Conservation (phyloP, 2,888 invertebrate genomes). For the Liodrosophila aerea region DNA sequence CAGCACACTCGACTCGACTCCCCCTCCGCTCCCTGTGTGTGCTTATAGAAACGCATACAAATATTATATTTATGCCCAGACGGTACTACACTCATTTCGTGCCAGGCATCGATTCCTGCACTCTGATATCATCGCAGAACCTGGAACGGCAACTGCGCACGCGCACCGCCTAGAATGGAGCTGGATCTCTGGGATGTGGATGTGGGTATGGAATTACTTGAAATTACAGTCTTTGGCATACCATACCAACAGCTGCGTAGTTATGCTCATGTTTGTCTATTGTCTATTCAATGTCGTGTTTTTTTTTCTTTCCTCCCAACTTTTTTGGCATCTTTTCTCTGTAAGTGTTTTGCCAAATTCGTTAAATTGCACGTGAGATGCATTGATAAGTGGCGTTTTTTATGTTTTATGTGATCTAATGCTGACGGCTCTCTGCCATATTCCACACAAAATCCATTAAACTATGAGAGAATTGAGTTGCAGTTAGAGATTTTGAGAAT, state of each 20-base stretch:
- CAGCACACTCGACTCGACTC: not conserved
- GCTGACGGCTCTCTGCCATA: conserved; percentile 16
- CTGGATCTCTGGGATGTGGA: conserved; percentile 12
- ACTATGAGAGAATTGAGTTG: conserved; percentile 2
- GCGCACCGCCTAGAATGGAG: conserved; percentile 54
- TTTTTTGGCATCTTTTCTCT: conserved; percentile 17
- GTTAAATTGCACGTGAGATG: conserved; percentile 69
- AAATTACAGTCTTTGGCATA: conserved; percentile 50
- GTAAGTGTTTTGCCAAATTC: conserved; percentile 68
- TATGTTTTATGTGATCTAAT: conserved; percentile 26
- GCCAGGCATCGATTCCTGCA: conserved; percentile 62
- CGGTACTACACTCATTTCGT: conserved; percentile 64
- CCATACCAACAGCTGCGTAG: conserved; percentile 35
- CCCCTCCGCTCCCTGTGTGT: not conserved
- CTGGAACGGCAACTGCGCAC: conserved; percentile 68
- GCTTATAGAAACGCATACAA: conserved; percentile 67
- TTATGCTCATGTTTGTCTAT: conserved; percentile 44
- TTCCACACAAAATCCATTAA: conserved; percentile 10
- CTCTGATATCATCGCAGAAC: conserved; percentile 56
- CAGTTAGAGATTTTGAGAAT: not conserved
- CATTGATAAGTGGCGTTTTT: conserved; percentile 44
- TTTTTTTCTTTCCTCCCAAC: conserved; percentile 11
- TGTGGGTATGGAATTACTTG: conserved; percentile 41
- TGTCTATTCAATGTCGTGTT: conserved; percentile 25
- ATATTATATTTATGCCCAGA: conserved; percentile 61